A percentile compares a stretch with the other conserved stretches of the same genome.
phyloP scores from a whole-genome alignment of 2,113 vertebrate species.

The Phycodurus eques region DNA sequence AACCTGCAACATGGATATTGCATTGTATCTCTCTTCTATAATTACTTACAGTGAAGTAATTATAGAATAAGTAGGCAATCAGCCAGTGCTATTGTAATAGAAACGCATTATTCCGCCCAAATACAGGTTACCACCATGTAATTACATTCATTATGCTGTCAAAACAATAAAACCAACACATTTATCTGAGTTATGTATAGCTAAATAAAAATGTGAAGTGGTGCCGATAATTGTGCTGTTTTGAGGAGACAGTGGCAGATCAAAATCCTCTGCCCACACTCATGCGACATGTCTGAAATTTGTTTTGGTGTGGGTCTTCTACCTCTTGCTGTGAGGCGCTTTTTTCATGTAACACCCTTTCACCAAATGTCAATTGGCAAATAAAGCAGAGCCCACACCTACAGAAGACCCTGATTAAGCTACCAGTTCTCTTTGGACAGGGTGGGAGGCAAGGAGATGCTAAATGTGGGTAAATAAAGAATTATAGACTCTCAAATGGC shows the following conservation, averaged over 20 bases:
- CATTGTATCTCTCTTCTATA: conserved; percentile 14
- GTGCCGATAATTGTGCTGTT: neutral
- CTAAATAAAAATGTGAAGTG: neutral
- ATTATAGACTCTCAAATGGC: conserved; percentile 48
- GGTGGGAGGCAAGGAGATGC: conserved; percentile 43
- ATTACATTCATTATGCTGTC: conserved; percentile 43
- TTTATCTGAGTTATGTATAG: neutral
- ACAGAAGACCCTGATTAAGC: conserved; percentile 41
- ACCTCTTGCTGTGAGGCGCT: conserved; percentile 62
- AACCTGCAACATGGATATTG: conserved; percentile 12
- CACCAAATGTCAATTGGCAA: conserved; percentile 65
- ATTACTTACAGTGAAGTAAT: conserved; percentile 44
- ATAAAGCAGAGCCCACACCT: conserved; percentile 42
- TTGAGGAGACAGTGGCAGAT: conserved; percentile 32
- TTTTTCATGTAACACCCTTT: conserved; percentile 60
- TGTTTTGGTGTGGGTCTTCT: conserved; percentile 49
- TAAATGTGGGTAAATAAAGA: conserved; percentile 64
- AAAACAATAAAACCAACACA: conserved; percentile 27
- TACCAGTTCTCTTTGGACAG: conserved; percentile 40
- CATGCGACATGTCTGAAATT: conserved; percentile 57
- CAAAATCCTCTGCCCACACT: conserved; percentile 53
- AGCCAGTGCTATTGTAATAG: conserved; percentile 34
- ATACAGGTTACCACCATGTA: conserved; percentile 30
- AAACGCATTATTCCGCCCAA: conserved; percentile 34
- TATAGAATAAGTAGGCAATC: conserved; percentile 29